A percentile compares a stretch with the other conserved stretches of the same genome.
These are phyloP conservation scores for Akabosia matsudoensis DNA, from an alignment of 1,140 invertebrate genomes.

Conservation along the genomic window DNA sequence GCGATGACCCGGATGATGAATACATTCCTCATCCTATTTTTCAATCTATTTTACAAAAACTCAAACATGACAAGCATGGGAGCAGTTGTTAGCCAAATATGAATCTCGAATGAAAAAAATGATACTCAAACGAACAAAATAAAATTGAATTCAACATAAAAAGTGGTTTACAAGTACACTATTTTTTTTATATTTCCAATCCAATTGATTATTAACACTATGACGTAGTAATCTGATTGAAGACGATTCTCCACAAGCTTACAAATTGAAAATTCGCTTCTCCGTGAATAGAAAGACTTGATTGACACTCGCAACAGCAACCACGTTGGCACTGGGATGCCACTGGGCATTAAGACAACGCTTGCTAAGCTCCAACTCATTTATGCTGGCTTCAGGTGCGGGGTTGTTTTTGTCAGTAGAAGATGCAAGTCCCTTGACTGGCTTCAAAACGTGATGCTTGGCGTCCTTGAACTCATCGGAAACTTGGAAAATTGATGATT, in stretches of 20 bases:
- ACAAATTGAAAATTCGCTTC: too few relatives aligned
- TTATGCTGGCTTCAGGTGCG: neutral
- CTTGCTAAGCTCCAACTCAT: neutral
- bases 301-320: neutral
- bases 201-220: neutral
- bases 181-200: neutral
- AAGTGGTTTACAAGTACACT: neutral
- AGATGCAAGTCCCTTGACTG: neutral
- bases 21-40: constrained; percentile 47
- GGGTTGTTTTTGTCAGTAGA: neutral
- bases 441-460: neutral
- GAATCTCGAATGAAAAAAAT: neutral
- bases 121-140: neutral
- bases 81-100: neutral
- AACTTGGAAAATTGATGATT: neutral
- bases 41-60: constrained; percentile 36
- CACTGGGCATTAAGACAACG: neutral
- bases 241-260: neutral
- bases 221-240: neutral
- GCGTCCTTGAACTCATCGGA: neutral
- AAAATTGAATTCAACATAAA: neutral
- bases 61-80: constrained; percentile 23
- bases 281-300: too few relatives aligned
- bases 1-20: constrained; percentile 40
- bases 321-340: neutral